These are phyloP conservation scores for Nymphalis urticae DNA, from an alignment of 2,888 invertebrate species.

Conservation along the genomic window DNA sequence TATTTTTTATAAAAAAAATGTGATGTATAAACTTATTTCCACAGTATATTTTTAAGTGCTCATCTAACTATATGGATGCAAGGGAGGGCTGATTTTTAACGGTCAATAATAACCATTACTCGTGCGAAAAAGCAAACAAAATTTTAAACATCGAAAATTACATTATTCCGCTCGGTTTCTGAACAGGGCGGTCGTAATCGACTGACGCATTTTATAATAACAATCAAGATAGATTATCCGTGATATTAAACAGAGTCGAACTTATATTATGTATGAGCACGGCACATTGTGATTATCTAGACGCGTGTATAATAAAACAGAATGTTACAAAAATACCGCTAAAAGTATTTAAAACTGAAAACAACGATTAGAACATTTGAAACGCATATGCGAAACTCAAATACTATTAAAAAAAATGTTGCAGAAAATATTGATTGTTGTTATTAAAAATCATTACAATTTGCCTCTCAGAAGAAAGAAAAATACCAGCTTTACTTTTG, in stretches of 20 bases:
- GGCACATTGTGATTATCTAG: slow-evolving; percentile 1
- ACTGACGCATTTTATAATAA: slow-evolving; percentile 51
- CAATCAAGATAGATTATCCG: slow-evolving; percentile 50
- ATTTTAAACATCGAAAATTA: slow-evolving; percentile 52
- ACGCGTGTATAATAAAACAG: neutral
- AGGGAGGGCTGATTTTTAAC: slow-evolving; percentile 37
- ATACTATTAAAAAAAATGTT: no score
- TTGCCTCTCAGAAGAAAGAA: no score
- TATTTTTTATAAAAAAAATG: neutral
- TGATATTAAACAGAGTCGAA: slow-evolving; percentile 22
- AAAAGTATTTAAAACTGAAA: no score
- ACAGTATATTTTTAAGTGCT: slow-evolving; percentile 10
- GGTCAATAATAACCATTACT: slow-evolving; percentile 36
- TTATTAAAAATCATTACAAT: no score
- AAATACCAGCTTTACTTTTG: no score
- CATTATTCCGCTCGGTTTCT: slow-evolving; percentile 50
- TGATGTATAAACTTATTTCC: neutral
- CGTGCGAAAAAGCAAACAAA: slow-evolving; percentile 49
- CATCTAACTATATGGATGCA: slow-evolving; percentile 33
- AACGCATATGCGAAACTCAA: no score
- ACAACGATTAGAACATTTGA: no score
- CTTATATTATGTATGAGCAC: neutral
- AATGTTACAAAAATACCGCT: neutral
- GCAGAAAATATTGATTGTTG: no score
- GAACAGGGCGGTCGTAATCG: slow-evolving; percentile 49